phyloP scores from a whole-genome alignment of 53 echinoderm and acorn worm species.

The Apostichopus leukothele region DNA sequence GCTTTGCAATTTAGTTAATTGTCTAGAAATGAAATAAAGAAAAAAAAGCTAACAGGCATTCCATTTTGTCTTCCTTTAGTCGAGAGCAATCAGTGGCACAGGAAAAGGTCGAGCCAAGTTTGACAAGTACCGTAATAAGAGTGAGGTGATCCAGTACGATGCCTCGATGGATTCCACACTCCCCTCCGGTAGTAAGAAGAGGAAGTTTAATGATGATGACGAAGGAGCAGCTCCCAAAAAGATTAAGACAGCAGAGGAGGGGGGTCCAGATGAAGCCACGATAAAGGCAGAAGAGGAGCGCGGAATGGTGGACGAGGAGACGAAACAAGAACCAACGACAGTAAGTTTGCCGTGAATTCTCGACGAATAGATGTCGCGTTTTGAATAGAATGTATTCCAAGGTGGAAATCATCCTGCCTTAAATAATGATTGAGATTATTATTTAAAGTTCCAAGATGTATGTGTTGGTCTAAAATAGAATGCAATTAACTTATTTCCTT shows the following conservation, averaged over 20 bases:
- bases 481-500: no score
- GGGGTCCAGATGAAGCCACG: neutral
- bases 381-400: no score
- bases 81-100: slow-evolving; percentile 81
- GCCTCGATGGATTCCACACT: slow-evolving; percentile 90
- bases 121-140: slow-evolving; percentile 94
- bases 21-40: no score
- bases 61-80: slow-evolving; percentile 42
- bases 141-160: slow-evolving; percentile 84
- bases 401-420: no score
- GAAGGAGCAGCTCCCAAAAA: slow-evolving; percentile 66
- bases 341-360: neutral
- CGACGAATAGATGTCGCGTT: no score
- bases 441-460: no score
- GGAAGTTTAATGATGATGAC: slow-evolving; percentile 59
- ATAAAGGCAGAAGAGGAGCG: neutral
- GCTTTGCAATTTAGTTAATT: no score
- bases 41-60: no score
- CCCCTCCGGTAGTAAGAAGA: slow-evolving; percentile 79
- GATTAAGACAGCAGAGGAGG: slow-evolving; percentile 6
- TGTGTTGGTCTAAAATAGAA: no score
- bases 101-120: slow-evolving; percentile 83
- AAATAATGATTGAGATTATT: no score
- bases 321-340: neutral
- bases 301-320: neutral